Conservation (phyloP, 1,140 invertebrate genomes). For the Heliconius nattereri region DNA sequence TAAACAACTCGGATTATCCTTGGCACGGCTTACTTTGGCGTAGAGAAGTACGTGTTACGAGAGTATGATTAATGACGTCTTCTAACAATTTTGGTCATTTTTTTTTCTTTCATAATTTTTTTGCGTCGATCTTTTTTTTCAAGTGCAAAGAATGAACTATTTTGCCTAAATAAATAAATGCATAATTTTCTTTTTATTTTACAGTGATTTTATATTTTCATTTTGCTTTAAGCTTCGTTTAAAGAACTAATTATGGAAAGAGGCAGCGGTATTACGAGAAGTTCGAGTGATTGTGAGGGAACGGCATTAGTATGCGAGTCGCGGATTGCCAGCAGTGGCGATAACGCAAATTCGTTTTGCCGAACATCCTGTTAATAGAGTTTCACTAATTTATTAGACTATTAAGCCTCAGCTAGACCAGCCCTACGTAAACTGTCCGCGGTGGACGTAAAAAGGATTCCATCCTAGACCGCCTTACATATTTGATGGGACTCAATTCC, state of each 20-base stretch:
- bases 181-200: not conserved
- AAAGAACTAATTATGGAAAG: conserved; percentile 76
- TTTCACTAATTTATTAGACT: conserved; percentile 80
- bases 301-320: conserved; percentile 71
- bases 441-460: conserved; percentile 75
- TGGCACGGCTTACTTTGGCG: conserved; percentile 38
- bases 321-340: conserved; percentile 68
- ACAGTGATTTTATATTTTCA: conserved; percentile 47
- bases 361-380: conserved; percentile 80
- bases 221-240: conserved; percentile 62
- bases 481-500: conserved; percentile 75
- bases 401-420: conserved; percentile 70
- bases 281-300: conserved; percentile 58
- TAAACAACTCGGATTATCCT: conserved; percentile 42
- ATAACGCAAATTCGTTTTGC: conserved; percentile 80
- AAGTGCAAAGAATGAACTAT: not conserved
- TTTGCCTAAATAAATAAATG: not conserved
- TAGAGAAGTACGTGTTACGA: conserved; percentile 40
- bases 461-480: conserved; percentile 73
- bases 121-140: not conserved
- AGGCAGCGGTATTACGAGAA: conserved; percentile 43
- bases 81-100: conserved; percentile 29
- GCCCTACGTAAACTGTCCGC: conserved; percentile 73
- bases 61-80: conserved; percentile 40
- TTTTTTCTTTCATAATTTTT: conserved; percentile 25